Evolutionary conservation across 1,140 invertebrate genomes (phyloP).

Genomic region (Microplitis demolitor): DNA sequence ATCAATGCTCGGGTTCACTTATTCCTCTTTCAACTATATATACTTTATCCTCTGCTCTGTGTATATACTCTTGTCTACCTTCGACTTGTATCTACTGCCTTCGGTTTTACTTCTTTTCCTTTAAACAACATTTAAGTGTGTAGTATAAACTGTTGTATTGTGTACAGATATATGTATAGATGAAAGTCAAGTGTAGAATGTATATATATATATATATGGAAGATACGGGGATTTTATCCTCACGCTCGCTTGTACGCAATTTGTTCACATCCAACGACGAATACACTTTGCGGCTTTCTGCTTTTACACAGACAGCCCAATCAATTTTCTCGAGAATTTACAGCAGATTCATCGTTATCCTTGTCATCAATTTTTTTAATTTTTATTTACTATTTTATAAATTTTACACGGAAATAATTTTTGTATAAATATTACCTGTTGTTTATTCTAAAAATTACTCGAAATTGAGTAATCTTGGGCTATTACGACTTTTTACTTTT

Average conservation of each 20-base stretch:
- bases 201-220: neutral
- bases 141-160: neutral
- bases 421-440: too few relatives aligned
- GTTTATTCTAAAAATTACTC: too few relatives aligned
- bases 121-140: neutral
- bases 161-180: neutral
- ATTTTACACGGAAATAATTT: too few relatives aligned
- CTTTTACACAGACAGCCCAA: conserved; percentile 22
- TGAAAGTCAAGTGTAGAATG: neutral
- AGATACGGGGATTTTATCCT: conserved; percentile 37
- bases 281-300: conserved; percentile 30
- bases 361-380: neutral
- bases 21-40: neutral
- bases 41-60: neutral
- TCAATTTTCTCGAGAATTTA: conserved; percentile 20
- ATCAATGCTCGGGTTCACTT: neutral
- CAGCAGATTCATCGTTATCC: conserved; percentile 2
- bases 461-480: too few relatives aligned
- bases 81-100: neutral
- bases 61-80: conserved; percentile 9
- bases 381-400: neutral
- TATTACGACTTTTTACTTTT: too few relatives aligned
- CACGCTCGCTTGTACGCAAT: conserved; percentile 50
- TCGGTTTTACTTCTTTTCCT: conserved; percentile 22
- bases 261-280: conserved; percentile 50